Evolutionary conservation across 2,888 invertebrate genomes (phyloP).

Genomic region (Lycia hirtaria): DNA sequence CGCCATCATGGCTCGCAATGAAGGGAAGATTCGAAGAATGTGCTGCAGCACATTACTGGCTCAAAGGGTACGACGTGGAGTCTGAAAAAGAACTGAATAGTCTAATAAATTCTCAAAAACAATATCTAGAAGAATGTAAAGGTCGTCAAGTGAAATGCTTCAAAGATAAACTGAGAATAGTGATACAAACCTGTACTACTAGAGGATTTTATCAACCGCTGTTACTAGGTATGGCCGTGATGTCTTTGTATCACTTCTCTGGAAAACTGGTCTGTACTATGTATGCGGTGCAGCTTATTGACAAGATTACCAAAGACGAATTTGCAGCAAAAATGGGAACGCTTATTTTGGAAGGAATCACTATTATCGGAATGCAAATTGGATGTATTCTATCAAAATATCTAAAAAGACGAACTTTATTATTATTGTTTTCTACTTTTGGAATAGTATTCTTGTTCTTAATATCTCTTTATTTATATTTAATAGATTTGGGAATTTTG

Average conservation of each 20-base stretch:
- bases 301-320: conserved; percentile 57
- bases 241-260: conserved; percentile 58
- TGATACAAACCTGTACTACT: conserved; percentile 44
- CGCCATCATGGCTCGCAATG: conserved; percentile 62
- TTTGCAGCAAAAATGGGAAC: conserved; percentile 60
- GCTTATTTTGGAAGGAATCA: conserved; percentile 66
- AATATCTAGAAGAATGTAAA: conserved; percentile 40
- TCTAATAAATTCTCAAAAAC: conserved; percentile 52
- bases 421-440: conserved; percentile 53
- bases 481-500: conserved; percentile 49
- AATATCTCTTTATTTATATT: conserved; percentile 61
- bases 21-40: conserved; percentile 59
- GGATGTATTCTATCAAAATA: conserved; percentile 60
- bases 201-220: conserved; percentile 60
- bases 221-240: conserved; percentile 50
- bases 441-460: conserved; percentile 58
- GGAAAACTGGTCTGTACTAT: conserved; percentile 61
- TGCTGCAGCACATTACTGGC: conserved; percentile 52
- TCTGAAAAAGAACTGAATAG: conserved; percentile 53
- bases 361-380: conserved; percentile 63
- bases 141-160: conserved; percentile 31
- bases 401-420: conserved; percentile 57
- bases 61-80: conserved; percentile 52
- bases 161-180: conserved; percentile 39
- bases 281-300: conserved; percentile 62